Conservation (phyloP, 1,140 invertebrate genomes). For the Lanistes nyassanus region DNA sequence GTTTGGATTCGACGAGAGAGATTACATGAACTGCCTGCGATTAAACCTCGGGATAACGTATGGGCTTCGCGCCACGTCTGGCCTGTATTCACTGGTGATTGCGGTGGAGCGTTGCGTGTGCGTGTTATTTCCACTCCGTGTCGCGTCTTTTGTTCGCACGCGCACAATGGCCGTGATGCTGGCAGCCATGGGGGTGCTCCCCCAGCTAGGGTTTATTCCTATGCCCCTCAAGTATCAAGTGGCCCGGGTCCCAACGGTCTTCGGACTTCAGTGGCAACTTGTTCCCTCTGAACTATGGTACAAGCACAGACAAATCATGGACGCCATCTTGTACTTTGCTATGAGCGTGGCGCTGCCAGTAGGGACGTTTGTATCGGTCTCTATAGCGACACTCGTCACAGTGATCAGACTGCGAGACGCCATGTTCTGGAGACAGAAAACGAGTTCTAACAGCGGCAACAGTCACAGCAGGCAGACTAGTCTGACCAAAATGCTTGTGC, state of each 20-base stretch:
- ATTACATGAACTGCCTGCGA: neutral
- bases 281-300: neutral
- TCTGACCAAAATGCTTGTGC: conserved; percentile 5
- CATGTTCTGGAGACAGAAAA: neutral
- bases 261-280: neutral
- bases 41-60: neutral
- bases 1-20: neutral
- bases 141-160: neutral
- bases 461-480: neutral
- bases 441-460: neutral
- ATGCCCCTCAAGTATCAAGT: neutral
- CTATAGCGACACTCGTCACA: neutral
- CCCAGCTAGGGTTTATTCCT: too few species aligned
- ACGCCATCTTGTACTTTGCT: neutral
- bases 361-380: neutral
- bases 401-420: neutral
- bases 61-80: neutral
- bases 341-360: neutral
- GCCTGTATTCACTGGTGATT: neutral
- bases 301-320: neutral
- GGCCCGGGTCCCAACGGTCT: neutral
- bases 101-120: neutral
- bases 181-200: neutral
- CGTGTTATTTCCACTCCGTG: neutral
- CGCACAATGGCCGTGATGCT: neutral